Evolutionary conservation across 1,140 invertebrate species (phyloP).

Genomic region (Pomacea maculata): DNA sequence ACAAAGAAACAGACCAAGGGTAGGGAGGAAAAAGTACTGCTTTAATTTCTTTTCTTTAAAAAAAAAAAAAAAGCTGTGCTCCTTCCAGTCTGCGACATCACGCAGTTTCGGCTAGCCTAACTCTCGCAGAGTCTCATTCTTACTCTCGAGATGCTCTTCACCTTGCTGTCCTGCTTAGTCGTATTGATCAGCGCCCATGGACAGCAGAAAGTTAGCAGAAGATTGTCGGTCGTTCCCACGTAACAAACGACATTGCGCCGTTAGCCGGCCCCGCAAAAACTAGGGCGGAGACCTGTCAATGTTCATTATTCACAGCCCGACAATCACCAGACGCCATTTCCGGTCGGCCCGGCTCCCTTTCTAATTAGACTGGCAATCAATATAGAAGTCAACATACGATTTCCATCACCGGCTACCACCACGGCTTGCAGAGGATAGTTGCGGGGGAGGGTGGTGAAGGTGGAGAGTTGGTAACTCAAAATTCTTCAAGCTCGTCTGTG

Average conservation of each 20-base stretch:
- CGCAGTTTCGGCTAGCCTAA: neutral
- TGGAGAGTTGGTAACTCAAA: neutral
- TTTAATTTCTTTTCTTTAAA: neutral
- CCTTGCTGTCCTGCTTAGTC: neutral
- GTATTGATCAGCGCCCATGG: neutral
- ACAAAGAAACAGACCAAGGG: neutral
- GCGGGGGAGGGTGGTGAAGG: neutral
- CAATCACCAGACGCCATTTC: slow-evolving; percentile 7
- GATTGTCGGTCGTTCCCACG: neutral
- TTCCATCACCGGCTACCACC: neutral
- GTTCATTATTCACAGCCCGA: slow-evolving; percentile 7
- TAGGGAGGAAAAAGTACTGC: neutral
- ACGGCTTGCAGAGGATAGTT: too few relatives aligned
- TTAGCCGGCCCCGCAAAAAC: slow-evolving; percentile 1
- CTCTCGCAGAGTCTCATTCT: neutral
- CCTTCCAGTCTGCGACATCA: neutral
- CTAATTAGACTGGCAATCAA: slow-evolving; percentile 11
- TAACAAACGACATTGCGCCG: neutral
- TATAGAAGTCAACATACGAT: slow-evolving; percentile 9
- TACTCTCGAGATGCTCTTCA: neutral
- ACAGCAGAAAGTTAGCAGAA: neutral
- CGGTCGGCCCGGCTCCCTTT: slow-evolving; percentile 3
- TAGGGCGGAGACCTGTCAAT: slow-evolving; percentile 10
- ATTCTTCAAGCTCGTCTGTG: neutral
- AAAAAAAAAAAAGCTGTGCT: neutral